Evolutionary conservation across 2,888 invertebrate species (phyloP).

Genomic region (Hartigia nigra): DNA sequence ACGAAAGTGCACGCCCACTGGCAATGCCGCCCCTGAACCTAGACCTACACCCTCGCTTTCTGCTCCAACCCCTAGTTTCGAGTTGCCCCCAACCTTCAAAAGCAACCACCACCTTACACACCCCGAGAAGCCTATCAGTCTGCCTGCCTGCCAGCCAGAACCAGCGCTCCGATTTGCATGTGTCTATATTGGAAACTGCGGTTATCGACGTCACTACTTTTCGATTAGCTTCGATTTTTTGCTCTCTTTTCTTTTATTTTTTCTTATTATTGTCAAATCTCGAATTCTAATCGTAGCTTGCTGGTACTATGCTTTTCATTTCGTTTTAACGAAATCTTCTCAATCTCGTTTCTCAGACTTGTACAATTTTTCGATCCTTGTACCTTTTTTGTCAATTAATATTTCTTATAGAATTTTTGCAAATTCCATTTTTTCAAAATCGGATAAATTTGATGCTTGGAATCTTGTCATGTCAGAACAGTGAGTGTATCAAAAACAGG

Average conservation of each 20-base stretch:
- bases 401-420: not conserved
- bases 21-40: conserved; percentile 56
- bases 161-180: not conserved
- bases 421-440: not conserved
- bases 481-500: not conserved
- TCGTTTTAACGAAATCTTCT: not conserved
- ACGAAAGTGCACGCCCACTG: conserved; percentile 63
- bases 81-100: conserved; percentile 62
- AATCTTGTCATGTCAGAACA: too few relatives aligned
- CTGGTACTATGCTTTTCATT: not conserved
- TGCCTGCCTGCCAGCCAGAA: not conserved
- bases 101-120: conserved; percentile 19
- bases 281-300: not conserved
- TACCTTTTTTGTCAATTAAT: not conserved
- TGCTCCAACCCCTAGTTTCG: conserved; percentile 45
- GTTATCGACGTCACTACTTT: not conserved
- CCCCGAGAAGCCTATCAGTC: not conserved
- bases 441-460: not conserved
- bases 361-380: not conserved
- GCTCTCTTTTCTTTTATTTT: not conserved
- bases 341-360: not conserved
- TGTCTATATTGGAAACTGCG: not conserved
- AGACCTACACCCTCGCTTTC: conserved; percentile 57
- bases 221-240: not conserved
- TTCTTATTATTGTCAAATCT: not conserved